Conservation (phyloP, 2,888 invertebrate species). For the Galerucella pusilla region DNA sequence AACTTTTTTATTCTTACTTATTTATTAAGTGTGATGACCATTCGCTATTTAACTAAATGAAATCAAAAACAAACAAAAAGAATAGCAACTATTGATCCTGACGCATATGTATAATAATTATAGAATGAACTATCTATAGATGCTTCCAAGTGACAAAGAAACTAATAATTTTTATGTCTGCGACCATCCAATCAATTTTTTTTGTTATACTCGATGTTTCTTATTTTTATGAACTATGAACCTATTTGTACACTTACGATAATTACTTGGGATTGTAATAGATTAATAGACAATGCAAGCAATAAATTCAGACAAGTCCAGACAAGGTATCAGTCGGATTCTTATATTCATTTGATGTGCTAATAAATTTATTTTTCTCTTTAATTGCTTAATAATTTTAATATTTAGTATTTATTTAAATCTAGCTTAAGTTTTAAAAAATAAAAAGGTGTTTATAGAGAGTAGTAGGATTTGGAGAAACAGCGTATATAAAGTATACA, state of each 20-base stretch:
- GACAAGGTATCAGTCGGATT: slow-evolving; percentile 34
- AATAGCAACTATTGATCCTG: too few relatives aligned
- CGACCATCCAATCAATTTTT: not conserved
- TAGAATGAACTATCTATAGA: not conserved
- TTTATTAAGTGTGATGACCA: too few relatives aligned
- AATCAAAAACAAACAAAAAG: too few relatives aligned
- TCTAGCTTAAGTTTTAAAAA: too few relatives aligned
- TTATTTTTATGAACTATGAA: slow-evolving; percentile 46
- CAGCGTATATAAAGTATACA: too few relatives aligned
- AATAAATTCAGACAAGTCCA: slow-evolving; percentile 43
- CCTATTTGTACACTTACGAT: slow-evolving; percentile 41
- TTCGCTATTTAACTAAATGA: too few relatives aligned
- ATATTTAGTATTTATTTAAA: not conserved
- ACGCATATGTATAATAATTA: not conserved
- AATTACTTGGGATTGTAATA: slow-evolving; percentile 44
- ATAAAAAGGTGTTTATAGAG: too few relatives aligned
- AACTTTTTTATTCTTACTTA: too few relatives aligned
- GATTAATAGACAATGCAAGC: slow-evolving; percentile 43
- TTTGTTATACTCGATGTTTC: slow-evolving; percentile 18
- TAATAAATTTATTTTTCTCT: slow-evolving; percentile 11
- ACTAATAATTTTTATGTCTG: slow-evolving; percentile 6
- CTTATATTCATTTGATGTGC: not conserved
- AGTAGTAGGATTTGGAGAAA: too few relatives aligned
- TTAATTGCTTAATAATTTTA: slow-evolving; percentile 8
- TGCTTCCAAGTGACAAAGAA: not conserved